A percentile compares a stretch with the other conserved stretches of the same genome.
phyloP scores from a whole-genome alignment of 2,888 invertebrate species.

The Antheraea assamensis region DNA sequence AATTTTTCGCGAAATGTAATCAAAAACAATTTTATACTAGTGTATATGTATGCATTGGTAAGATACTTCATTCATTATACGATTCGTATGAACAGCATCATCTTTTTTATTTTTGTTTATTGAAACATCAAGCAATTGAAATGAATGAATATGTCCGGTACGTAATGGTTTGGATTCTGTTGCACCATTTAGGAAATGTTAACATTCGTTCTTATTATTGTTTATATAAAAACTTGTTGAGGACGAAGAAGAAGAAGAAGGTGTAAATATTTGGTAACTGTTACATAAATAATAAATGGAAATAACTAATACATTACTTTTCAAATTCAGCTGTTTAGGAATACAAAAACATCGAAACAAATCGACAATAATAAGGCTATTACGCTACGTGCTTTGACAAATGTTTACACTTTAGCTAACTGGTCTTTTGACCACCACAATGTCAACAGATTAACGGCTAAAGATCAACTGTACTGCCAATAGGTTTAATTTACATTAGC shows the following conservation, averaged over 20 bases:
- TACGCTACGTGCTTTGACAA: no score
- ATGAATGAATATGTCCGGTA: constrained; percentile 23
- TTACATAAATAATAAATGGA: not conserved
- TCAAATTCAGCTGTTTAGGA: not conserved
- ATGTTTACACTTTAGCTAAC: no score
- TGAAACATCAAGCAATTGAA: constrained; percentile 18
- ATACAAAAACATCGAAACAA: not conserved
- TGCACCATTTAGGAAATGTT: constrained; percentile 7
- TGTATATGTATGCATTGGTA: not conserved
- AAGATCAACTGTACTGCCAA: no score
- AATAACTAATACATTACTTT: not conserved
- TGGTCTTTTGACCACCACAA: no score
- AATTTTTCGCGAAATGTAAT: not conserved
- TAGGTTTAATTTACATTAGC: no score
- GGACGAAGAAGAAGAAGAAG: not conserved
- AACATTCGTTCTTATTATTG: not conserved
- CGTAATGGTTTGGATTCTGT: constrained; percentile 10
- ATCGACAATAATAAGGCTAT: no score
- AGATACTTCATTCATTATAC: not conserved
- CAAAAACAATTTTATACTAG: not conserved
- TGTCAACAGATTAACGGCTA: no score
- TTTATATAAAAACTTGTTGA: not conserved
- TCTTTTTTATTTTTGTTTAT: constrained; percentile 3
- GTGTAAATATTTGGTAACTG: not conserved
- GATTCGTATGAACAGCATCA: not conserved